Conservation (phyloP, 2,888 invertebrate species). For the Gnatocerus cornutus region DNA sequence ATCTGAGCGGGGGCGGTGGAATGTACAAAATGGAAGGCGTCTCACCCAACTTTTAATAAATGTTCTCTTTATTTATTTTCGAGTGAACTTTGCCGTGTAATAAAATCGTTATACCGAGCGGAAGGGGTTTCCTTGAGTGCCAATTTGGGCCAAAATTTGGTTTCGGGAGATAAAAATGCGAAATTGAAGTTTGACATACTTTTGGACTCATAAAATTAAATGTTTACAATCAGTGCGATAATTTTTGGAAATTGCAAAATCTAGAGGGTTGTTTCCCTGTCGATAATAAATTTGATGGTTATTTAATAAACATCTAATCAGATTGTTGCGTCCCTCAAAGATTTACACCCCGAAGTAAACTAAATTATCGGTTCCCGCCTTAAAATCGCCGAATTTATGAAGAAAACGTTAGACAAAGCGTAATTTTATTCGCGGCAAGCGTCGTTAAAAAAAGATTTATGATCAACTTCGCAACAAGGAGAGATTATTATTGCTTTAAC, state of each 20-base stretch:
- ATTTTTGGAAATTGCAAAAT: too few species aligned
- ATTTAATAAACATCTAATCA: too few species aligned
- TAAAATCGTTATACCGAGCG: slow-evolving; percentile 19
- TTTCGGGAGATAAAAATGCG: not conserved
- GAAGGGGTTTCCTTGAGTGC: slow-evolving; percentile 20
- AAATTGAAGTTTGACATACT: not conserved
- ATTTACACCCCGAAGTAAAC: not conserved
- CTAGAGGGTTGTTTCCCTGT: too few species aligned
- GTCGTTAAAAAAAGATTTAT: slow-evolving; percentile 43
- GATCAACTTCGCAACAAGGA: slow-evolving; percentile 28
- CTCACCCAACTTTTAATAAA: slow-evolving; percentile 9
- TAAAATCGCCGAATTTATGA: slow-evolving; percentile 3
- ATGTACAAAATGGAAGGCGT: too few species aligned
- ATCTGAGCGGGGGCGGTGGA: not conserved
- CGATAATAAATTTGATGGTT: too few species aligned
- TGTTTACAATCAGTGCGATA: too few species aligned
- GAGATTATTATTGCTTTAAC: slow-evolving; percentile 42
- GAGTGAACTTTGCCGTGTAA: slow-evolving; percentile 12
- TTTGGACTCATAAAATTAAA: too few species aligned
- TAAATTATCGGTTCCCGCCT: slow-evolving; percentile 7
- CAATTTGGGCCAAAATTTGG: slow-evolving; percentile 1
- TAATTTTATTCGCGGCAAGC: slow-evolving; percentile 39
- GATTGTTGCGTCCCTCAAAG: too few species aligned
- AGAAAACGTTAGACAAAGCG: slow-evolving; percentile 21
- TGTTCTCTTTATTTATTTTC: slow-evolving; percentile 1